phyloP scores from a whole-genome alignment of 2,888 invertebrate species.

The Keiferia lycopersicella region DNA sequence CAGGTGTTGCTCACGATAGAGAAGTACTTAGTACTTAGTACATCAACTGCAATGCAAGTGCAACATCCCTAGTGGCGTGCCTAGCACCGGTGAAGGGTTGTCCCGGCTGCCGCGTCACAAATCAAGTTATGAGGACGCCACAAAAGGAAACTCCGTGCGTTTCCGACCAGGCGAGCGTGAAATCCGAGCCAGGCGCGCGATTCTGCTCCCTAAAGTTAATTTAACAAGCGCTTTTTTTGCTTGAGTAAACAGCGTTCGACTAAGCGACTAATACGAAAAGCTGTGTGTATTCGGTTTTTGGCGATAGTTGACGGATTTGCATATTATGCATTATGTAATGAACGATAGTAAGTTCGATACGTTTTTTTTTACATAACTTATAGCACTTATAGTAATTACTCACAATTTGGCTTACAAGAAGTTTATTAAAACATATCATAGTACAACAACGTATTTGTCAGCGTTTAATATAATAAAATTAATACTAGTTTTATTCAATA shows the following conservation, averaged over 20 bases:
- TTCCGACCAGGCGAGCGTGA: constrained; percentile 76
- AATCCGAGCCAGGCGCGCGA: constrained; percentile 51
- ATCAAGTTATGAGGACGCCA: constrained; percentile 80
- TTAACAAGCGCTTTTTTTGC: constrained; percentile 42
- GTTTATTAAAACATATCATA: too few relatives aligned
- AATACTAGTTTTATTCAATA: too few relatives aligned
- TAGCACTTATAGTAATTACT: too few relatives aligned
- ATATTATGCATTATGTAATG: too few relatives aligned
- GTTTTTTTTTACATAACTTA: too few relatives aligned
- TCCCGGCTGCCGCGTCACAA: constrained; percentile 78
- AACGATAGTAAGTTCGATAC: too few relatives aligned
- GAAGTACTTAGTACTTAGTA: background rate
- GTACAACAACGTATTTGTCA: too few relatives aligned
- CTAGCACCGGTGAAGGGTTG: constrained; percentile 68
- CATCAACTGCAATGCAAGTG: background rate
- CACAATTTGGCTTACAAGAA: too few relatives aligned
- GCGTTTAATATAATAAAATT: too few relatives aligned
- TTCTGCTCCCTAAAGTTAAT: constrained; percentile 42
- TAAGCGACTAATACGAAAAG: background rate
- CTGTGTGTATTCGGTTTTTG: constrained; percentile 32
- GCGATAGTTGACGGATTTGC: too few relatives aligned
- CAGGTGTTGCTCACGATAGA: too few relatives aligned
- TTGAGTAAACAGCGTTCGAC: constrained; percentile 27
- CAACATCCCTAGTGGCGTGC: background rate
- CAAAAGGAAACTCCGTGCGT: constrained; percentile 81